Base-by-base conservation (phyloP, 2,888 invertebrate genomes). In the Drosophila glabriapex region DNA sequence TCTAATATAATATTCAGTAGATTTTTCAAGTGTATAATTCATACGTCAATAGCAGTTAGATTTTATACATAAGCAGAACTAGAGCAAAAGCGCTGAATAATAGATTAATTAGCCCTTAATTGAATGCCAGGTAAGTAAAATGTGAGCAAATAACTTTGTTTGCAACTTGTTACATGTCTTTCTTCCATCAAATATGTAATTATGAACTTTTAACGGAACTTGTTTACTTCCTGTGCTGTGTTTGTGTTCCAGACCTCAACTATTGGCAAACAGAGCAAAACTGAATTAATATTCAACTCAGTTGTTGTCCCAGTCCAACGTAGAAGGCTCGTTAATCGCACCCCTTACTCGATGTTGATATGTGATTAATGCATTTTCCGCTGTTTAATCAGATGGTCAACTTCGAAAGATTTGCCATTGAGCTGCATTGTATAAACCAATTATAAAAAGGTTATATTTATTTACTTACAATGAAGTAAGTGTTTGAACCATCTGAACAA, bases 401-500 rank as follows among this genome's bases (percentile, higher is more conserved):
- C 29, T 33, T 25, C 16, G 6, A 16, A 58, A 28, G 43, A 46
- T 25, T 19, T 10, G 9, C 33, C n/a, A 25, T 31, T 46, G 19
- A 43, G n/a, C 56, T 29, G 2, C 31, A 14, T 61, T 60, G 37
- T 64, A 3, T 22, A 53, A 35, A 49, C 35, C 55, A 33, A 59
- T 46, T 39, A 37, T 50, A 54, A 64, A 35, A 29, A 19, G 37
- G 22, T 58, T 28, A 33, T 56, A 33, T 52, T 50, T n/a, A 33
- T 53, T 25, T 46, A 41, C 64, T 37, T 33, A 52, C 28, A 49
- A 35, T 70, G 55, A 28, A 39, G n/a, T 54, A 65, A 41, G 41
- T 56, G 60, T 37, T 46, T 43, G 19, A 68, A 19, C 39, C 82
- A 89, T 35, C 73, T 89, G 80, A 35, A 35, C 49, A 74, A 88